phyloP scores from a whole-genome alignment of 1,140 invertebrate genomes.

The Sycophaga agraensis region DNA sequence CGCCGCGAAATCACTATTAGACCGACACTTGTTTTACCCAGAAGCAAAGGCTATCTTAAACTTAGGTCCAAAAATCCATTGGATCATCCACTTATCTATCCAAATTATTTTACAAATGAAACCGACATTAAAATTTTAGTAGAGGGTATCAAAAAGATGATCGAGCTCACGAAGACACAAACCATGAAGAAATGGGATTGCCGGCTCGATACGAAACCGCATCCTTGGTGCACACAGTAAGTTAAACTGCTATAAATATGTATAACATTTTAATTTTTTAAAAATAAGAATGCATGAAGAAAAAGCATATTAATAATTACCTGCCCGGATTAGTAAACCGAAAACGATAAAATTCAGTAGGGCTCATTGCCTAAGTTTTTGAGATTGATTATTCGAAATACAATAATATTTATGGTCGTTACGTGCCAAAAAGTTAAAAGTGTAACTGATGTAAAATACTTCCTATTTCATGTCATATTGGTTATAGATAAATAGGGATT shows the following conservation, averaged over 20 bases:
- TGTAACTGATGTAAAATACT: no score
- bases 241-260: no score
- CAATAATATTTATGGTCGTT: no score
- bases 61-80: conserved; percentile 61
- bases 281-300: no score
- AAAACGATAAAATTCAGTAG: no score
- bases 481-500: no score
- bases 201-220: conserved; percentile 46
- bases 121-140: conserved; percentile 58
- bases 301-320: no score
- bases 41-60: conserved; percentile 45
- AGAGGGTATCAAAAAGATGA: conserved; percentile 54
- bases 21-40: conserved; percentile 44
- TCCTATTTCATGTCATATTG: no score
- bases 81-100: conserved; percentile 68
- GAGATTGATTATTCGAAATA: no score
- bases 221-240: conserved; percentile 45
- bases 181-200: conserved; percentile 57
- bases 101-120: conserved; percentile 63
- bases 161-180: conserved; percentile 46
- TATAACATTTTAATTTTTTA: conserved; percentile 13
- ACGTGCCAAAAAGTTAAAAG: no score
- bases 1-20: conserved; percentile 46
- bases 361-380: no score
- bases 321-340: no score